These are phyloP conservation scores for Meriones unguiculatus DNA, from an alignment of 2,113 vertebrate species.

Conservation along the genomic window DNA sequence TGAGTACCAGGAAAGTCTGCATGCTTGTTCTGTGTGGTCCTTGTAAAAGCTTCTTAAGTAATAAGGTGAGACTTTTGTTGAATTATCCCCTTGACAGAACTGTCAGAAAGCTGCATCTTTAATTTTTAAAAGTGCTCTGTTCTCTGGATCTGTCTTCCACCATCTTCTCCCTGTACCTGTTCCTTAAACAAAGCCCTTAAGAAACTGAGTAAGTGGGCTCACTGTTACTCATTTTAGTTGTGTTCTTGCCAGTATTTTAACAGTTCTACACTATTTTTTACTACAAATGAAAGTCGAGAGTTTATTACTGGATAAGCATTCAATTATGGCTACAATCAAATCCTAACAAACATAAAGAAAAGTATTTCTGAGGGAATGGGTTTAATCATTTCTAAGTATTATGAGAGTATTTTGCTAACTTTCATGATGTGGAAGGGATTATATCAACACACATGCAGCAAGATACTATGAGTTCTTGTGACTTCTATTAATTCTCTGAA, in stretches of 20 bases:
- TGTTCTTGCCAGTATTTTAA: constrained; percentile 49
- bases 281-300: constrained; percentile 37
- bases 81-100: constrained; percentile 18
- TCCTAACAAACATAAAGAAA: neutral
- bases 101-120: neutral
- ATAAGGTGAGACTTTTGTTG: neutral
- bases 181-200: constrained; percentile 6
- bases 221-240: neutral
- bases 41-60: neutral
- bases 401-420: constrained; percentile 12
- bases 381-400: constrained; percentile 49
- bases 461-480: neutral
- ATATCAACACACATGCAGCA: neutral
- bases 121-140: neutral
- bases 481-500: constrained; percentile 27
- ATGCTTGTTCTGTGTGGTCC: neutral
- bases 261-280: constrained; percentile 19
- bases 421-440: neutral
- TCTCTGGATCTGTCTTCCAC: neutral
- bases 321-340: constrained; percentile 15
- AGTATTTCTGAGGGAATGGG: neutral
- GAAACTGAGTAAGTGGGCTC: neutral
- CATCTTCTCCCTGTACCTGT: constrained; percentile 14
- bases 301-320: constrained; percentile 1
- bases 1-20: neutral